phyloP scores from a whole-genome alignment of 2,113 vertebrate genomes.

The Xenotilapia flavipinnis region DNA sequence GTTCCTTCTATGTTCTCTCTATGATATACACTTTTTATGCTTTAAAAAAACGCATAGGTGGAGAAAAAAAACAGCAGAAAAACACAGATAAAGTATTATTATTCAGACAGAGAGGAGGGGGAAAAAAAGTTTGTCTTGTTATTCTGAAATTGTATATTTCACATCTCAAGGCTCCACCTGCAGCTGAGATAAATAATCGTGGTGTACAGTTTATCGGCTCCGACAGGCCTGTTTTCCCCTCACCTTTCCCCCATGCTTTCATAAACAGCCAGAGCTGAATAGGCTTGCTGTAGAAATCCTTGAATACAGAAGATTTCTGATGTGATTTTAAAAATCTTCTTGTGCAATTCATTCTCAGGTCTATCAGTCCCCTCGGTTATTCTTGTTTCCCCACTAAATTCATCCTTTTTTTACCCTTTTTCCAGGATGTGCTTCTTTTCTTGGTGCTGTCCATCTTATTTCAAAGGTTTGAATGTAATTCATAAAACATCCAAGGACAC shows the following conservation, averaged over 20 bases:
- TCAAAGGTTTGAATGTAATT: slow-evolving; percentile 15
- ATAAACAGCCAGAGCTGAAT: not conserved
- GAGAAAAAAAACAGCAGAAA: not conserved
- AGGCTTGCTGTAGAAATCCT: not conserved
- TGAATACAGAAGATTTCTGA: not conserved
- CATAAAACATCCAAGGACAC: slow-evolving; percentile 55
- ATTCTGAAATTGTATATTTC: not conserved
- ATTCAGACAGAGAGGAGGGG: not conserved
- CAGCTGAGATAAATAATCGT: not conserved
- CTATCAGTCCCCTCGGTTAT: not conserved
- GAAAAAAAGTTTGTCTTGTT: not conserved
- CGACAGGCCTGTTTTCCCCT: not conserved
- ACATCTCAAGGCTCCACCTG: not conserved
- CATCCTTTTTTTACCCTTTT: not conserved
- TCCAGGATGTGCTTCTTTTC: not conserved
- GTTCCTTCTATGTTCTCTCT: not conserved
- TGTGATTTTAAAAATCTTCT: not conserved
- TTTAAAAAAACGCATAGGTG: not conserved
- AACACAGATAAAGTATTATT: not conserved
- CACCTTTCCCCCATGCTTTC: not conserved
- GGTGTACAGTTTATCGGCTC: not conserved
- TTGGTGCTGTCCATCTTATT: not conserved
- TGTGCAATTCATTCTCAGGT: not conserved
- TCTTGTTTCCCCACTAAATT: not conserved
- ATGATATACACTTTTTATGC: not conserved